Evolutionary conservation across 2,888 invertebrate genomes (phyloP), one percentile per base, ranked within the genome.

Genomic region (Amphimallon solstitiale): DNA sequence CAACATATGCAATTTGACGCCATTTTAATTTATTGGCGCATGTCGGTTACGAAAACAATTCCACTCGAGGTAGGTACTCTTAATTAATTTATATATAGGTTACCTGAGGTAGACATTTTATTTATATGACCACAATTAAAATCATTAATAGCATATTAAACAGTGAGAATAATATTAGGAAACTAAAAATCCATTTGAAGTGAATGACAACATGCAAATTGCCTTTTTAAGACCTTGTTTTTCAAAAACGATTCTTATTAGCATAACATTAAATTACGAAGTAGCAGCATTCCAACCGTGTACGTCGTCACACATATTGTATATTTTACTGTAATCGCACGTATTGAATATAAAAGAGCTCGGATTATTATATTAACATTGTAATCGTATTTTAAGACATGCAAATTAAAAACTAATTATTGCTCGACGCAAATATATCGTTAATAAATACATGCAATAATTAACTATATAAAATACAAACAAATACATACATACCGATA

Each of bases 221-320:
- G 12, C 23, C 56, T 21, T 23, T 56, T 56, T 43, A 29, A 56
- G 38, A 56, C 56, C 56, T 56, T 37, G 43, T 56, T 40, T 23
- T 14, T 4, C 17, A 56, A 56, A 10, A 10, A 19, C 17, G 35
- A 10, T 17, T 2, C 17, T 37, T 52, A 29, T 21, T 21, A 15
- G 12, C 52, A 52, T 52, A 52, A 40, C 40, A 56, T 56, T 56
- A 40, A 40, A 56, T 56, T 56, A 15, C n/a, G n/a, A 54, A 54
- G 34, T 35, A 35, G 10, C 56, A 17, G 21, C 15, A 2, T 19
- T 17, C 3, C 12, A 52, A 6, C 38, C 37, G 19, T 17, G 4
- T 37, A 52, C 17, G 10, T 3, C n/a, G 19, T 21, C 5, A 10
- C 21, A 15, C 12, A n/a, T 21, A 7, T 51, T 15, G 9, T 52